Percentiles rank a stretch among this genome's conserved stretches.
These are phyloP conservation scores for Actias luna DNA, from an alignment of 2,888 invertebrate species.

Conservation along the genomic window DNA sequence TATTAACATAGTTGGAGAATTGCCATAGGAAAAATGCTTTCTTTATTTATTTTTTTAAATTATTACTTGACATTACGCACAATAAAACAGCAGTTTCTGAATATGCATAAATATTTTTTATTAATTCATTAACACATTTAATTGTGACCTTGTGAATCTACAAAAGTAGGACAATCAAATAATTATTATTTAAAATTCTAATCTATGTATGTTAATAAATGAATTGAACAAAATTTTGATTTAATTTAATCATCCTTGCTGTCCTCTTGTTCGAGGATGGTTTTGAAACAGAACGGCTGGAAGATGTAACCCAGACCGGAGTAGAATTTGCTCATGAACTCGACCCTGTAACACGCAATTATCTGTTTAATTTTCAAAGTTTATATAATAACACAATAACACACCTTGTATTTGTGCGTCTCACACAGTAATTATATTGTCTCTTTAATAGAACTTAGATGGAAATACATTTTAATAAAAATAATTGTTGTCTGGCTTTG, in stretches of 20 bases:
- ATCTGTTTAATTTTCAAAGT: not conserved
- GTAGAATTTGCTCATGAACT: slow-evolving; percentile 98
- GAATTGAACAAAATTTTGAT: slow-evolving; percentile 17
- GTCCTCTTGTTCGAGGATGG: slow-evolving; percentile 83
- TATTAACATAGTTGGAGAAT: not conserved
- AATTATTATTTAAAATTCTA: slow-evolving; percentile 59
- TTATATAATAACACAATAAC: not conserved
- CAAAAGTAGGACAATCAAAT: slow-evolving; percentile 36
- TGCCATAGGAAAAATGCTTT: no score
- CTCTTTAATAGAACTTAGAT: no score
- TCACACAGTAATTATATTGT: no score
- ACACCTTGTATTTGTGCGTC: not conserved
- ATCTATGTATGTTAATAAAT: slow-evolving; percentile 38
- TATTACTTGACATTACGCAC: slow-evolving; percentile 23
- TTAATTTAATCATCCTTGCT: slow-evolving; percentile 61
- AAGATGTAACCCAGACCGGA: slow-evolving; percentile 91
- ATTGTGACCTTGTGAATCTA: slow-evolving; percentile 56
- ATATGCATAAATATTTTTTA: slow-evolving; percentile 60
- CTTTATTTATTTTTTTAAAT: not conserved
- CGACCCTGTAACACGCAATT: slow-evolving; percentile 85
- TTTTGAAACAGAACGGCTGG: slow-evolving; percentile 92
- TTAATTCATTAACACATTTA: slow-evolving; percentile 43
- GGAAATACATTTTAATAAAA: no score
- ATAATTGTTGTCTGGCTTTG: no score
- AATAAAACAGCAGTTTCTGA: slow-evolving; percentile 51